Conservation (phyloP, 2,797 vertebrate species). For the Parauchenoglanis ngamensis region DNA sequence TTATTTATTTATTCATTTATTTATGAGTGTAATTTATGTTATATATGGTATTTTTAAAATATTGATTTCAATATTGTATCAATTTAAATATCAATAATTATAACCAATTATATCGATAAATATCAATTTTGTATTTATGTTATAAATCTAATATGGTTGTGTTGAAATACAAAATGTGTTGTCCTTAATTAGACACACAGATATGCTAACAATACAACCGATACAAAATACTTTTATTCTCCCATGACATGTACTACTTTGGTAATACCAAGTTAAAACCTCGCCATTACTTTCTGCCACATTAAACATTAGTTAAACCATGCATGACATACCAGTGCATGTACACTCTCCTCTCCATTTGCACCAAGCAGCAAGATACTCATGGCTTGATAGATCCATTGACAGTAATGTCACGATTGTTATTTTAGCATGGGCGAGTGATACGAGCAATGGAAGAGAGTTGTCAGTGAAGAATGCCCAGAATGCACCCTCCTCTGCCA, state of each 20-base stretch:
- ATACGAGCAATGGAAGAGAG: conserved; percentile 48
- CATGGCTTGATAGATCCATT: conserved; percentile 46
- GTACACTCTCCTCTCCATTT: conserved; percentile 27
- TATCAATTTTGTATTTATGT: too few relatives aligned
- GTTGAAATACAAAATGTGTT: neutral
- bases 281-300: conserved; percentile 5
- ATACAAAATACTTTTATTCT: neutral
- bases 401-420: conserved; percentile 49
- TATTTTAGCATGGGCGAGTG: conserved; percentile 52
- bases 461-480: conserved; percentile 60
- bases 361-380: conserved; percentile 42
- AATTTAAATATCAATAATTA: too few relatives aligned
- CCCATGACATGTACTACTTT: neutral
- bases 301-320: neutral
- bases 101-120: too few relatives aligned
- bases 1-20: neutral
- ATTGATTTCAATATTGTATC: too few relatives aligned
- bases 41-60: neutral
- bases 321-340: conserved; percentile 45
- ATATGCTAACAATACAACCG: neutral
- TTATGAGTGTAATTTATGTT: neutral
- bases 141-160: neutral
- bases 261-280: conserved; percentile 5
- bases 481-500: conserved; percentile 55
- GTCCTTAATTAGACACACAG: neutral